Conservation (phyloP, 1,140 invertebrate species). For the Hypsibius dujardini region DNA sequence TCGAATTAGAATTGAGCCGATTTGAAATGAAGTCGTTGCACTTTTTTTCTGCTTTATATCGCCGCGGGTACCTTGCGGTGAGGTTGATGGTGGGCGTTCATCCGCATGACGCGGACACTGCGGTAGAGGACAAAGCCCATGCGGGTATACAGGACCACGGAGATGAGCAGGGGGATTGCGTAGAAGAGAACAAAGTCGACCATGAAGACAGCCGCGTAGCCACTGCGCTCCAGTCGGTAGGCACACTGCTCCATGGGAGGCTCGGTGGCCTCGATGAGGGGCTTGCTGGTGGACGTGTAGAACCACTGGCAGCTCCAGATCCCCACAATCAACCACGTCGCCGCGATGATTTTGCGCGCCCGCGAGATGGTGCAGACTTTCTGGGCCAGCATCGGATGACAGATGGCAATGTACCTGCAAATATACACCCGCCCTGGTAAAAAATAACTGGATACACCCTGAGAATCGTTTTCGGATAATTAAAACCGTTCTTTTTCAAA, state of each 20-base stretch:
- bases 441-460: too few relatives aligned
- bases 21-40: too few relatives aligned
- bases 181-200: constrained; percentile 45
- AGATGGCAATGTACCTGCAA: constrained; percentile 41
- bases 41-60: too few relatives aligned
- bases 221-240: constrained; percentile 36
- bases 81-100: too few relatives aligned
- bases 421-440: neutral
- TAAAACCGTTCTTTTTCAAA: too few relatives aligned
- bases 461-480: too few relatives aligned
- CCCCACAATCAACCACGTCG: constrained; percentile 42
- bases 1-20: too few relatives aligned
- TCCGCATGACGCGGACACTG: neutral
- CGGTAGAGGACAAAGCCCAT: neutral
- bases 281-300: constrained; percentile 31
- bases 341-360: constrained; percentile 40
- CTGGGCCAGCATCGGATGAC: constrained; percentile 42
- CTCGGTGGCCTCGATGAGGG: neutral
- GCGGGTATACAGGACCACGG: constrained; percentile 23
- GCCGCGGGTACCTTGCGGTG: too few relatives aligned
- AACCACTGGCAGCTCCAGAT: constrained; percentile 40
- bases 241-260: constrained; percentile 34
- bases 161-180: constrained; percentile 40
- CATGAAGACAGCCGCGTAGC: constrained; percentile 41
- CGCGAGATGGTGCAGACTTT: constrained; percentile 40